Evolutionary conservation across 2,113 vertebrate species (phyloP).

Genomic region (Scolopax mira): DNA sequence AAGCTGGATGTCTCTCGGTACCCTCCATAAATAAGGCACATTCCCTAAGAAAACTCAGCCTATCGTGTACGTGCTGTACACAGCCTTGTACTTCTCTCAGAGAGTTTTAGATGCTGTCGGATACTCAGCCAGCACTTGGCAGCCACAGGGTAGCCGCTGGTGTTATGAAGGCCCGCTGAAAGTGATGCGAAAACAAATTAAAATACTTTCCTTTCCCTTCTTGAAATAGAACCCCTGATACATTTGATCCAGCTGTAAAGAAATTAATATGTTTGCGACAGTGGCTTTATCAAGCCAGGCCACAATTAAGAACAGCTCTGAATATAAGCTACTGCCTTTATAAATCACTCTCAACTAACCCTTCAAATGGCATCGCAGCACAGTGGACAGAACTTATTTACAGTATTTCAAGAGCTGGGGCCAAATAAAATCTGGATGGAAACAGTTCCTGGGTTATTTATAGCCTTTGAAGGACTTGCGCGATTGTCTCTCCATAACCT

Average conservation of each 20-base stretch:
- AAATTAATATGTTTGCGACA: slow-evolving; percentile 41
- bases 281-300: slow-evolving; percentile 62
- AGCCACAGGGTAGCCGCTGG: background rate
- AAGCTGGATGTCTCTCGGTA: background rate
- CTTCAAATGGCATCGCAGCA: slow-evolving; percentile 2
- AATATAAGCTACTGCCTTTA: slow-evolving; percentile 50
- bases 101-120: slow-evolving; percentile 12
- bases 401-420: slow-evolving; percentile 52
- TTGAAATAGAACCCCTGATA: slow-evolving; percentile 46
- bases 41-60: background rate
- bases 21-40: background rate
- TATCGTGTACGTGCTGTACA: background rate
- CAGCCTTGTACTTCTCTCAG: background rate
- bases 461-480: slow-evolving; percentile 8
- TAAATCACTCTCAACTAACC: slow-evolving; percentile 41
- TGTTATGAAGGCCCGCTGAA: slow-evolving; percentile 29
- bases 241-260: slow-evolving; percentile 52
- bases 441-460: slow-evolving; percentile 46
- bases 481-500: slow-evolving; percentile 1
- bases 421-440: slow-evolving; percentile 35
- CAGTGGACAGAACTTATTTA: slow-evolving; percentile 28
- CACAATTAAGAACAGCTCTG: slow-evolving; percentile 60
- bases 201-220: slow-evolving; percentile 58
- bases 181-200: slow-evolving; percentile 42
- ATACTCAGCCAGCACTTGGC: slow-evolving; percentile 42